phyloP scores from a whole-genome alignment of 2,113 vertebrate species.

The Channa maculata region DNA sequence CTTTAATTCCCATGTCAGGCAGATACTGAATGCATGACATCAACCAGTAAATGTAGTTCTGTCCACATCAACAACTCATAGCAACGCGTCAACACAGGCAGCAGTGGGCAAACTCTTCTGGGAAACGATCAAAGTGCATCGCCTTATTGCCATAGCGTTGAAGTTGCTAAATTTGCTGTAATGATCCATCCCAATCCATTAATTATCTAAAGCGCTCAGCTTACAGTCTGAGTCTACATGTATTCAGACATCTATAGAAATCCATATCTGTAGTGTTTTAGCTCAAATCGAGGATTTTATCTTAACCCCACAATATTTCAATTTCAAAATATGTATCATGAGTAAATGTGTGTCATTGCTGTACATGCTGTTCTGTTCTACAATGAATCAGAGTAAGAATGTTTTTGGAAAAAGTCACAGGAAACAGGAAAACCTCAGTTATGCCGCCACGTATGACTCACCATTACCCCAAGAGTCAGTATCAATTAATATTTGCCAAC shows the following conservation, averaged over 20 bases:
- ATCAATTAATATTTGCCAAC: constrained; percentile 12
- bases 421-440: constrained; percentile 25
- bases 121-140: constrained; percentile 44
- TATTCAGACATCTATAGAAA: constrained; percentile 16
- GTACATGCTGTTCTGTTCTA: constrained; percentile 11
- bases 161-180: constrained; percentile 39
- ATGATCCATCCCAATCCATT: constrained; percentile 26
- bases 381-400: constrained; percentile 42
- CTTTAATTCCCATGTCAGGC: constrained; percentile 58
- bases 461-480: neutral
- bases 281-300: neutral
- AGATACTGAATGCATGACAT: constrained; percentile 68
- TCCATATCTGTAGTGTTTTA: neutral
- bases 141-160: constrained; percentile 25
- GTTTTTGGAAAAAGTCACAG: constrained; percentile 45
- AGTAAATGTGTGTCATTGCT: constrained; percentile 2
- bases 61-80: constrained; percentile 64
- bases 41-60: constrained; percentile 65
- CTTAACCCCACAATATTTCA: neutral
- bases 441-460: constrained; percentile 50
- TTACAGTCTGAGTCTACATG: constrained; percentile 8
- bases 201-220: constrained; percentile 44
- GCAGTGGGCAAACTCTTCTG: constrained; percentile 41
- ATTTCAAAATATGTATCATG: neutral
- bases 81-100: constrained; percentile 72